Evolutionary conservation across 2,113 vertebrate species (phyloP), one percentile per base, ranked within the genome.

Genomic region (Etia nguti): DNA sequence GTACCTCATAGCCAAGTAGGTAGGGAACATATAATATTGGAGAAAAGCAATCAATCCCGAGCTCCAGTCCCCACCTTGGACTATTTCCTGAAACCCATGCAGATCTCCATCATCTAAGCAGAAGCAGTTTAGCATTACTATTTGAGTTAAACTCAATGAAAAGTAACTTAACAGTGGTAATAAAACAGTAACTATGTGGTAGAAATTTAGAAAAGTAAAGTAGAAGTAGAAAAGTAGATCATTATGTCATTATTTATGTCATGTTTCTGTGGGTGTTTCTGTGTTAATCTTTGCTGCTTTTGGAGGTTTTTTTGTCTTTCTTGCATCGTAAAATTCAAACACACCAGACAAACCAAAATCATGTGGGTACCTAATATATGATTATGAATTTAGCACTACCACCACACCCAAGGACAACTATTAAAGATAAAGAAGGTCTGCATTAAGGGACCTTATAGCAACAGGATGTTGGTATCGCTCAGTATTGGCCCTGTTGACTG

Each of bases 231-330:
- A 62, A 62, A 34, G 16, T 34, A 62, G 59, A n/a, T n/a, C n/a
- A n/a, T n/a, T n/a, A 20, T 75, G 15, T 46, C 7, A 73, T 73
- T 48, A 22, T 46, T 46, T 26, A 73, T 6, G 16, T 46, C 41
- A 46, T 73, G 68, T 24, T 73, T 46, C 13, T 73, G 38, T 73
- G 13, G 13, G 38, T 26, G 22, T 73, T 26, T 46, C 22, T 26
- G 68, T 73, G 68, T 43, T 73, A 18, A 46, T 75, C 41, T 26
- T 29, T 48, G 68, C 15, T 48, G 60, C 60, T 65, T 65, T 38
- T 65, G 18, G 7, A 1, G 0, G 0, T 26, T 6, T 68, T 68
- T 24, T 73, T 29, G 13, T 73, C 22, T 29, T 18, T 75, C 24
- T 73, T 48, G 41, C 22, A 48, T 48, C 9, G 8, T 73, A 10